Base-by-base conservation (phyloP, 1,140 invertebrate species). In the Formica exsecta region DNA sequence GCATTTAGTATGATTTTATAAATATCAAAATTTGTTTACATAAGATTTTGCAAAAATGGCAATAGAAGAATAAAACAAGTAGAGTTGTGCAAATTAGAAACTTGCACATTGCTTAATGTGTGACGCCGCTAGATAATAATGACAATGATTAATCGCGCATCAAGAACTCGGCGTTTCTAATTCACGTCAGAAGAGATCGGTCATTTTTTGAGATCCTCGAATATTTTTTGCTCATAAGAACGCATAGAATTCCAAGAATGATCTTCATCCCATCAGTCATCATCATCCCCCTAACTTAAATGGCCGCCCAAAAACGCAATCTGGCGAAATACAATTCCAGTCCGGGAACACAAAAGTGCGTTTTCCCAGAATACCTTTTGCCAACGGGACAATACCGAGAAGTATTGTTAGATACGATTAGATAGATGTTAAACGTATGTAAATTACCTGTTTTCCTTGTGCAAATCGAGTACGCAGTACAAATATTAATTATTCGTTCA, bases 241-340 rank as follows among this genome's bases (percentile, higher is more conserved):
- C 22, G n/a, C 25, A 70, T 66, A 36, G 13, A 13, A 71, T 83
- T 62, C 25, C 19, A 16, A 36, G 41, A 44, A 73, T 44, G 19
- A 22, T 44, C 29, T 83, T 83, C 8, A 22, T 32, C 6, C 5
- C 11, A 29, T 16, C 13, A 19, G 19, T 73, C 54, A 48, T 81
- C 61, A 73, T 62, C 38, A 36, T 70, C 76, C 76, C 76, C 32
- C 22, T 70, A 68, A 66, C 32, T 44, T 70, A 70, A 77, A 48
- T 48, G 38, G 8, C 29, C 19, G 13, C 48, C 4, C 3, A 6
- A 41, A 70, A 59, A 59, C 25, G 7, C 7, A 51, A 38, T 16
- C 32, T 11, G 11, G 9, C 13, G 41, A 81, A 71, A 59, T 71
- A 7, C 22, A n/a, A 41, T 62, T 0, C n/a, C 19, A 77, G 4